Conservation (phyloP, 2,888 invertebrate species). For the Nyleta sp. region DNA sequence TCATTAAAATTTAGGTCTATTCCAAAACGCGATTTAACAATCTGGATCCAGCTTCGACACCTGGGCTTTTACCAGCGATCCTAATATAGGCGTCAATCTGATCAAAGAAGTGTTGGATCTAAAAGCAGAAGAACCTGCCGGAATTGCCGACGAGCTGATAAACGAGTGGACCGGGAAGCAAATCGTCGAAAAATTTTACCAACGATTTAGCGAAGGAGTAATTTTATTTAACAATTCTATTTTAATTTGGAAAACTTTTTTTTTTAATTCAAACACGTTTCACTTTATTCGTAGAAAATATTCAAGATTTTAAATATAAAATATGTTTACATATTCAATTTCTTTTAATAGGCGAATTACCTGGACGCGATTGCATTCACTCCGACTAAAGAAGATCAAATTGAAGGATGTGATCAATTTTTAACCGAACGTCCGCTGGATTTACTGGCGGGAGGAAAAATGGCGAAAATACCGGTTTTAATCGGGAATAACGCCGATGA, state of each 20-base stretch:
- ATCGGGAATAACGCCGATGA: constrained; percentile 7
- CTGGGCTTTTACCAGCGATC: constrained; percentile 16
- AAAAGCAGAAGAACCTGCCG: constrained; percentile 1
- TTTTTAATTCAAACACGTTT: too few species aligned
- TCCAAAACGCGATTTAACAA: constrained; percentile 14
- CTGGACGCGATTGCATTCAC: background rate
- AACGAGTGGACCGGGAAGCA: constrained; percentile 3
- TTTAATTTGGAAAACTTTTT: background rate
- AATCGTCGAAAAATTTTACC: background rate
- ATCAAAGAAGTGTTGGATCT: constrained; percentile 7
- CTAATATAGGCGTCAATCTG: background rate
- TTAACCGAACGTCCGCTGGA: background rate
- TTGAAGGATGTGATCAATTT: constrained; percentile 20
- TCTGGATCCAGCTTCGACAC: constrained; percentile 11
- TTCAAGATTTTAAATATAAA: background rate
- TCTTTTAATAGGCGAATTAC: background rate
- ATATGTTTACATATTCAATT: background rate
- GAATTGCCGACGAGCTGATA: constrained; percentile 11
- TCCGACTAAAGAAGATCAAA: constrained; percentile 7
- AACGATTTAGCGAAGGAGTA: background rate
- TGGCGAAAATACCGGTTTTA: background rate
- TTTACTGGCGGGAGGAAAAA: background rate
- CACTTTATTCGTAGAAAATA: too few species aligned
- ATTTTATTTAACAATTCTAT: background rate
- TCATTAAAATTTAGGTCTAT: constrained; percentile 10